Base-by-base conservation (phyloP, 2,797 vertebrate species). In the Podarcis lilfordi region DNA sequence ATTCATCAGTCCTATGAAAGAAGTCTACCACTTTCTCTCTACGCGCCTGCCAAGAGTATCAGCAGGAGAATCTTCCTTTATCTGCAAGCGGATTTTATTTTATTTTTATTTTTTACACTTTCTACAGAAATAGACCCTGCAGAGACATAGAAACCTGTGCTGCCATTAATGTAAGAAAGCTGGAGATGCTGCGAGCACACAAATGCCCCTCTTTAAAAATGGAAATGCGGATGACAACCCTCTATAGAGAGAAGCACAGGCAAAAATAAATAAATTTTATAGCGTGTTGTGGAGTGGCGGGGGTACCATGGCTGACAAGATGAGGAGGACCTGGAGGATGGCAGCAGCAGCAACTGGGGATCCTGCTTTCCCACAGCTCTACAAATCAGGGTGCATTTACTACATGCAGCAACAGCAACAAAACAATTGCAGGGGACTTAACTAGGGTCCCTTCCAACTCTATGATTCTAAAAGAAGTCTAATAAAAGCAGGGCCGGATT, bases 1-100 rank as follows among this genome's bases (percentile, higher is more conserved):
- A 85, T 85, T 68, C 84, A 85, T 66, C n/a, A 25, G 75, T 80
- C 55, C 45, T 83, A 90, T 89, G 82, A 89, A 89, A 85, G 69
- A 29, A 89, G 55, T 43, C 29, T 80, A 29, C 71, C n/a, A 43
- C 35, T 78, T 72, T 13, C 21, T 71, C 75, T 11, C 55, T n/a
- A 23, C 25, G 74, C 23, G 15, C 23, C 66, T 83, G n/a, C 50
- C 37, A 79, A 45, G 15, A 64, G 4, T 86, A 35, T 61, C 85
- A 89, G 74, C n/a, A 23, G 66, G n/a, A 89, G 68, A 83, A 69
- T 40, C 4, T n/a, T 35, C 61, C 13, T 59, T 19, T 80, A 75
- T 77, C 82, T 35, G 76, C 55, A 74, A 64, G 50, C 35, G n/a
- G 6, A 43, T 50, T 17, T 50, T 50, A 13, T 50, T 50, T 50